Base-by-base conservation (phyloP, 2,888 invertebrate species). In the Caenorhabditis plicata region DNA sequence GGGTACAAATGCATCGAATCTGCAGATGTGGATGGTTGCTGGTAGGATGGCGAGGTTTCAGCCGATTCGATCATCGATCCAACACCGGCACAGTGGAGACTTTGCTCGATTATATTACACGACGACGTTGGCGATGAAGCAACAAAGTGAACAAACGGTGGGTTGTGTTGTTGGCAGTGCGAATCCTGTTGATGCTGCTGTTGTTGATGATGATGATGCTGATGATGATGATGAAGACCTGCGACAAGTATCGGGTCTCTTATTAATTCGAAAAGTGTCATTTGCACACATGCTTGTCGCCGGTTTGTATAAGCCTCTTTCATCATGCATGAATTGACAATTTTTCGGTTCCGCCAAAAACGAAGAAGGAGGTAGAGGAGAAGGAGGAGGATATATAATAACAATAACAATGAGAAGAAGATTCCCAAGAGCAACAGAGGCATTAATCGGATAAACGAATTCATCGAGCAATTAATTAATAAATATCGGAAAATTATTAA, bases 51-150 rank as follows among this genome's bases (percentile, higher is more conserved):
- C 9, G 61, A 39, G 9, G 38, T 20, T 13, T 48, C 43, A 8
- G 51, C 40, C 48, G 46, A 47, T 45, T 56, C 52, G 50, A 52
- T 56, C 62, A 58, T 58, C 19, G 56, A 56, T n/a, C n/a, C n/a
- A 46, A 56, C 50, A 42, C 56, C 56, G 35, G 58, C 58, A 52
- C 52, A 58, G 17, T 58, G 58, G 3, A 58, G 49, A 22, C 58
- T 58, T 38, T 51, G 54, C 44, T 58, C 58, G 23, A 53, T 62
- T 39, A 64, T 56, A 29, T 50, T 33, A 35, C 35, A 35, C 40
- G 51, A 23, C 13, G 19, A 48, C 20, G 36, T 44, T 22, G 40
- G 44, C 3, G 49, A 29, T 20, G 43, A 43, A 23, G 55, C 48
- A 20, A 11, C 26, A 33, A 44, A 43, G 17, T 48, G 49, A 20